Percentiles rank a stretch among this genome's conserved stretches.
phyloP scores from a whole-genome alignment of 2,113 vertebrate genomes.

The Thamnaconus septentrionalis region DNA sequence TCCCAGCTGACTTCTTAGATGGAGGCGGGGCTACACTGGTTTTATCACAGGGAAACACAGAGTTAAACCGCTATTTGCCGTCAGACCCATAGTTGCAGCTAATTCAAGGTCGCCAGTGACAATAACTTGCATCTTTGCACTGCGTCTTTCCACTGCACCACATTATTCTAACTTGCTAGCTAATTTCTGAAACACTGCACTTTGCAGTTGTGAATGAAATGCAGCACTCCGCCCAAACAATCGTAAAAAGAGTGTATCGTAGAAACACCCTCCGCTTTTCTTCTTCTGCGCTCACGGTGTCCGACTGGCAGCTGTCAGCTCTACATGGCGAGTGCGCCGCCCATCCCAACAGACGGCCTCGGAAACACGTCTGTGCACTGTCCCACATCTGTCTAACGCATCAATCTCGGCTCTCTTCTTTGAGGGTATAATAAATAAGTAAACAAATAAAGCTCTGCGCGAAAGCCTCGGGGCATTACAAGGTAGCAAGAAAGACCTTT shows the following conservation, averaged over 20 bases:
- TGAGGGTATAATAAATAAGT: constrained; percentile 16
- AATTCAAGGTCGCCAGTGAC: too few relatives aligned
- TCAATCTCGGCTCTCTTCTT: constrained; percentile 9
- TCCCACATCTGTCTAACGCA: constrained; percentile 10
- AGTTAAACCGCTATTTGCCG: too few relatives aligned
- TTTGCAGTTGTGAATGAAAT: too few relatives aligned
- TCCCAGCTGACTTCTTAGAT: too few relatives aligned
- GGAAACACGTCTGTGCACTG: too few relatives aligned
- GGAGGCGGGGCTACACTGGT: too few relatives aligned
- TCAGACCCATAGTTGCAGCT: too few relatives aligned
- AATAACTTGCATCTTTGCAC: too few relatives aligned
- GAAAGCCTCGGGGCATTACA: constrained; percentile 35
- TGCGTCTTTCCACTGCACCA: background rate
- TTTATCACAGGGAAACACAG: too few relatives aligned
- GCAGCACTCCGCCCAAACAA: too few relatives aligned
- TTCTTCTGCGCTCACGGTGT: constrained; percentile 22
- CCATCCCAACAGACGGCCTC: background rate
- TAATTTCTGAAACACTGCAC: too few relatives aligned
- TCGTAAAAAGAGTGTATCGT: background rate
- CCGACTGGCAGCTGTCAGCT: constrained; percentile 52
- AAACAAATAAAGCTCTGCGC: background rate
- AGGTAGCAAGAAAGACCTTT: constrained; percentile 37
- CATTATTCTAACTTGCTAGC: too few relatives aligned
- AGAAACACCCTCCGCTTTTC: constrained; percentile 18
- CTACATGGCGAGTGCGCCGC: constrained; percentile 23